Percentiles rank a stretch among this genome's conserved stretches.
Evolutionary conservation across 92 coral and sea anemone species (phyloP).

Genomic region (Chrysogorgia sp.): DNA sequence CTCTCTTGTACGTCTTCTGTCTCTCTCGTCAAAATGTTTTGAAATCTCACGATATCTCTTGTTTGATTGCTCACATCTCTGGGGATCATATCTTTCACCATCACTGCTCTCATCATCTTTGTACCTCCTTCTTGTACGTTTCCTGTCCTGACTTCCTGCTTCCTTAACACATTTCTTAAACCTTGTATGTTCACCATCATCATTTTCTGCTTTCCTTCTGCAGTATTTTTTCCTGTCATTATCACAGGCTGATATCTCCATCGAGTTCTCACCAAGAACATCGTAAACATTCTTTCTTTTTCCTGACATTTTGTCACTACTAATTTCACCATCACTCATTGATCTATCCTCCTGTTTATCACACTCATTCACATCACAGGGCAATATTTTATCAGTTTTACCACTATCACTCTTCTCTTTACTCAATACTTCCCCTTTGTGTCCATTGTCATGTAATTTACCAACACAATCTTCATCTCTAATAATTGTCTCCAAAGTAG

Average conservation of each 20-base stretch:
- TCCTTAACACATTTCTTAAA: constrained; percentile 5
- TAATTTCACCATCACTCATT: constrained; percentile 1
- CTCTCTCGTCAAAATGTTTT: background rate
- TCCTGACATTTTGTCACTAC: constrained; percentile 38
- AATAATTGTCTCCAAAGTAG: background rate
- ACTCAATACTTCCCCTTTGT: background rate
- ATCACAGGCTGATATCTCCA: background rate
- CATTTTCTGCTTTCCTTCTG: background rate
- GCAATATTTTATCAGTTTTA: background rate
- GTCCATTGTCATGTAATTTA: background rate
- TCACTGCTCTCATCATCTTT: constrained; percentile 33
- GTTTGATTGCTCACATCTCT: constrained; percentile 15
- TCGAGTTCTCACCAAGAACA: constrained; percentile 4
- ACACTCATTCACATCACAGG: background rate
- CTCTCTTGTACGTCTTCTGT: constrained; percentile 9
- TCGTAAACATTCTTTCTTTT: constrained; percentile 46
- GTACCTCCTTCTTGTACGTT: background rate
- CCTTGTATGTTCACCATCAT: background rate
- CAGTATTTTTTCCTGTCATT: constrained; percentile 2
- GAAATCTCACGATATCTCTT: background rate
- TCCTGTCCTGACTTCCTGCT: constrained; percentile 9
- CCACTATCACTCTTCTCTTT: background rate
- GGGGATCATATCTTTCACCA: constrained; percentile 34
- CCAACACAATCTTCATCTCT: background rate
- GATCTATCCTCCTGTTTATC: background rate